Evolutionary conservation across 1,140 invertebrate species (phyloP), one percentile per base, ranked within the genome.

Genomic region (Argopecten irradians): DNA sequence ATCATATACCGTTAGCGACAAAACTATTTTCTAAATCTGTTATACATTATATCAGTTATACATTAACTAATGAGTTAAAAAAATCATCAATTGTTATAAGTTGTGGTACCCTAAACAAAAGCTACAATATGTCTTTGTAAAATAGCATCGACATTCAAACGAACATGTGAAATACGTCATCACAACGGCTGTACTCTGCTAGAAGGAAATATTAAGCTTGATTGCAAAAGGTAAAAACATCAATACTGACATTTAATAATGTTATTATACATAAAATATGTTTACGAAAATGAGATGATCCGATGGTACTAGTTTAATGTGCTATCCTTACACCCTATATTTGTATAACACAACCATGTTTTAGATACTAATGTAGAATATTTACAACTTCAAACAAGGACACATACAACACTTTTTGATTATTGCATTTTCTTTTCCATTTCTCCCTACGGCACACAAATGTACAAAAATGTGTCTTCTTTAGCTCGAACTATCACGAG

Each of bases 381-480:
- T 71, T 22, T 71, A 71, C 55, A 71, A 71, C 55, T 28, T 11
- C 8, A n/a, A 71, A 71, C 55, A 71, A 71, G 5, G n/a, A 2
- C 55, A 71, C 55, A 71, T 71, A 28, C 55, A 71, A 71, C 55
- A 71, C n/a, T 71, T 71, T 71, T 71, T 71, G 55, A 71, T 71
- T 71, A 71, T 71, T 71, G 55, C 55, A 71, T 71, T 71, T 46
- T 71, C 55, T 28, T 71, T 71, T 71, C 55, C 55, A 71, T 71
- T 71, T 71, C 55, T 71, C 55, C 55, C 55, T 71, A 71, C 55
- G n/a, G 28, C 55, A 71, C 55, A 28, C 55, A 71, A 71, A 71
- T 71, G 28, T 71, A 71, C 55, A 71, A 11, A 71, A 71, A 71
- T 71, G n/a, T 71, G 55, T 5, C 55, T 71, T 71, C 55, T 71